phyloP scores from a whole-genome alignment of 2,113 vertebrate species.

The Cyprinodon brontotheroides region DNA sequence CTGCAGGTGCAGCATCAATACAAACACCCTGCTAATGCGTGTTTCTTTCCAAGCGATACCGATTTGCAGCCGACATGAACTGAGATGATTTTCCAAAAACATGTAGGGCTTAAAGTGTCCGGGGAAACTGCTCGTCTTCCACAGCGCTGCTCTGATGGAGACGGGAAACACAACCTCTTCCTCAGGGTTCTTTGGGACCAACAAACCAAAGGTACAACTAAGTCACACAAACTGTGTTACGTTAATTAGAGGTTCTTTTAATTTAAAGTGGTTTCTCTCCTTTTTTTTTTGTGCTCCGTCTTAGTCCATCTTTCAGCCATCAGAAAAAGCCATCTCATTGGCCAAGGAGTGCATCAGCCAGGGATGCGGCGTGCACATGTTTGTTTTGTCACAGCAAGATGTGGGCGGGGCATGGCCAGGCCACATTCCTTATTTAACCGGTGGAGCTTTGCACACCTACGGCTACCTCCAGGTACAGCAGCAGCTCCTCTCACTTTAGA shows the following conservation, averaged over 20 bases:
- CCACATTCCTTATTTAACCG: slow-evolving; percentile 76
- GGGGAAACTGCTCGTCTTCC: slow-evolving; percentile 82
- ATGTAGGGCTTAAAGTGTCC: slow-evolving; percentile 70
- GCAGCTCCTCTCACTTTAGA: background rate
- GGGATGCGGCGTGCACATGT: slow-evolving; percentile 80
- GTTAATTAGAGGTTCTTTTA: background rate
- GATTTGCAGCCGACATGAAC: background rate
- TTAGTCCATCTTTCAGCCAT: slow-evolving; percentile 80
- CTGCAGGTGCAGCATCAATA: slow-evolving; percentile 68
- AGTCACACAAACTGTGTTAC: background rate
- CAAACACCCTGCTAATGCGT: accelerated
- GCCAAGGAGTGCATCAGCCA: slow-evolving; percentile 76
- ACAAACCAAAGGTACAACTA: slow-evolving; percentile 74
- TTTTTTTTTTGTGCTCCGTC: too few species aligned
- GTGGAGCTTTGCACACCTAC: slow-evolving; percentile 76
- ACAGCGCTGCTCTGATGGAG: slow-evolving; percentile 71
- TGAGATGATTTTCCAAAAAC: background rate
- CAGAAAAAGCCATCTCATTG: slow-evolving; percentile 69
- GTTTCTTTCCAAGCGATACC: background rate
- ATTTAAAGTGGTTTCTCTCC: background rate
- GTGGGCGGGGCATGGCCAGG: slow-evolving; percentile 81
- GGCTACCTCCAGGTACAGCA: slow-evolving; percentile 74
- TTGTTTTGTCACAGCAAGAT: slow-evolving; percentile 75
- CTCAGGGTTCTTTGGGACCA: slow-evolving; percentile 76
- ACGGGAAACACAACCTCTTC: slow-evolving; percentile 47